phyloP scores from a whole-genome alignment of 2,113 vertebrate genomes.

The Cryptotis parvus region DNA sequence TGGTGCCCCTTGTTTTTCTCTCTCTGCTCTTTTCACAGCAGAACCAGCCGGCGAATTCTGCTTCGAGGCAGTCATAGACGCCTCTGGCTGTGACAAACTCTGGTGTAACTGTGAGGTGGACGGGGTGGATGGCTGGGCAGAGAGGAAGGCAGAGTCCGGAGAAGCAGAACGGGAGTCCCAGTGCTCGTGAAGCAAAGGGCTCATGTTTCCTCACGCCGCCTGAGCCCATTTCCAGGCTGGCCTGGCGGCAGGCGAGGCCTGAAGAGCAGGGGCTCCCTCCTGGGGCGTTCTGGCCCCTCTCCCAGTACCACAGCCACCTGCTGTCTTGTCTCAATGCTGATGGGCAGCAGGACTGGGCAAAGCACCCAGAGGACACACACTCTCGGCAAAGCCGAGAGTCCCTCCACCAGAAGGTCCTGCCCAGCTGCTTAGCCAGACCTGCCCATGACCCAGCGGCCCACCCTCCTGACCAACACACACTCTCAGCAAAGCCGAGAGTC shows the following conservation, averaged over 20 bases:
- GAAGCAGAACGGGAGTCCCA: neutral
- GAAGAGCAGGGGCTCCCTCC: neutral
- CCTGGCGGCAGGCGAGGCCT: neutral
- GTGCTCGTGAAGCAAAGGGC: neutral
- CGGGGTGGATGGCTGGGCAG: neutral
- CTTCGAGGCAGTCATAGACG: constrained; percentile 18
- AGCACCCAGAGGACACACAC: constrained; percentile 37
- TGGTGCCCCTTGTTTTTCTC: constrained; percentile 75
- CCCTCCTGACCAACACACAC: too few species aligned
- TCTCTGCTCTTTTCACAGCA: constrained; percentile 82
- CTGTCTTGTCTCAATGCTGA: constrained; percentile 61
- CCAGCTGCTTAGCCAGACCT: neutral
- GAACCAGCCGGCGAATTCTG: constrained; percentile 66
- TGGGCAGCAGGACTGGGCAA: neutral
- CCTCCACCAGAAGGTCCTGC: neutral
- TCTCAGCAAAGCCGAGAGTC: neutral
- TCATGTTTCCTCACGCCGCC: neutral
- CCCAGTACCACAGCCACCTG: neutral
- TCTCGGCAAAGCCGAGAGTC: neutral
- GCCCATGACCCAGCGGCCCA: too few species aligned
- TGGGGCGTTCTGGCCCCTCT: constrained; percentile 42
- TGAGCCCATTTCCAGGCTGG: neutral
- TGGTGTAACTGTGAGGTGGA: neutral
- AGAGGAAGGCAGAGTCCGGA: neutral
- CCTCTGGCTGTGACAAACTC: constrained; percentile 54